Base-by-base conservation (phyloP, 1,140 invertebrate species). In the Solenopsis invicta region DNA sequence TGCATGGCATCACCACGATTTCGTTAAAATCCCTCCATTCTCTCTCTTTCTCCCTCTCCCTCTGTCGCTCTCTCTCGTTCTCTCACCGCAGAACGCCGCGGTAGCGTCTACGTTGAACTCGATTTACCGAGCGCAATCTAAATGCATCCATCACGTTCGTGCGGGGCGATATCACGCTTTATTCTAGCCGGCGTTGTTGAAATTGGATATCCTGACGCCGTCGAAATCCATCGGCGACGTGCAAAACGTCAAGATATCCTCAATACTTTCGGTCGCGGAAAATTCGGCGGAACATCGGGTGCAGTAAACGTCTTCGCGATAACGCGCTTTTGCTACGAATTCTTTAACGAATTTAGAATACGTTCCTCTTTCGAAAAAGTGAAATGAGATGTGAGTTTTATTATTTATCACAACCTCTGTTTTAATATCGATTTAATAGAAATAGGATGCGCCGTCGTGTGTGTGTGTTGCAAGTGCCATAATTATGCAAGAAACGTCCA, bases 1-100 rank as follows among this genome's bases (percentile, higher is more conserved):
- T 95, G 94, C 94, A 95, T 95, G 92, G 92, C 93, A 95, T 94
- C 93, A 93, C 75, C 67, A 86, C 90, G 91, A 93, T 93, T 93
- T 93, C 91, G 93, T 93, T 92, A 92, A 93, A 93, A 93, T 89
- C 89, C 86, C 91, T 85, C 80, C 52, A 62, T 87, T 82, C 74
- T 67, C 86, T 75, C 67, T 41, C 69, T 37, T 89, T 85, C 84
- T 85, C 66, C 89, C 62, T 78, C 87, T 86, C 75, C 81, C 77
- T 84, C 88, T 82, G 85, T 87, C 66, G 80, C 87, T 64, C 85
- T 77, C 41, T 45, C 71, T 85, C 34, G 37, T 29, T 81, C 87
- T 52, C 86, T 81, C 84, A 37, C 54, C 87, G 77, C 88, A 80
- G 67, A 71, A 87, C 52, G 24, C 34, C 69, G 29, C 67, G 66